Evolutionary conservation across 1,140 invertebrate genomes (phyloP), one percentile per base, ranked within the genome.

Genomic region (Brachystomella parvula): DNA sequence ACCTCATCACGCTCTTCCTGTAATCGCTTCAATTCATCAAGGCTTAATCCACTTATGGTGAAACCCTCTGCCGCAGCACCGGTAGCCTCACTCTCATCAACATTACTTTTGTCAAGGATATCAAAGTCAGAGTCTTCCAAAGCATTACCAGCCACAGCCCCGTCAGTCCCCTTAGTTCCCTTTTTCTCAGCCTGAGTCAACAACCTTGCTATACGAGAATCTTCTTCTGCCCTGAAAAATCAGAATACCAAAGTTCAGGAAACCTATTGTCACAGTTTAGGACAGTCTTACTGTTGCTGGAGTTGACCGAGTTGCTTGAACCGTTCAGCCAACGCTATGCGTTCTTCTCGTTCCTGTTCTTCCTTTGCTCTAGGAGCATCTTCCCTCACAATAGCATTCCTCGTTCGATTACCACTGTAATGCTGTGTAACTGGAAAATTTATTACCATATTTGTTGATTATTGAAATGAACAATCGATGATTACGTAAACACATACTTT

Each of bases 371-470:
- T 83, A 1, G 91, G 91, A 69, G 92, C 85, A 78, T 96, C 94
- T 76, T 93, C 87, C 26, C 94, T 81, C 0, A 95, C 89, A 63
- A 90, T 85, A 15, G 89, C 89, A 80, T 94, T 94, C 44, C 92
- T 83, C 64, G 83, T 85, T 71, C 90, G 86, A 79, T 96, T 96
- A 60, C 88, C 85, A 61, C 86, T 87, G 75, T 92, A 90, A 81
- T 88, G 92, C 77, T 85, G 85, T 75, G 84, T 85, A 76, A 89
- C 88, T 90, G 75, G 65, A 70, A 62, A 74, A 76, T 15, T 2
- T 47, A 64, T 64, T 64, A 64, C 21, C 53, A 24, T 6, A 17
- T 17, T 28, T 60, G 58, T 21, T 6, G 30, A 44, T 12, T 44
- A 44, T 44, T 9, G n/a, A 44, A 44, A 53, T 53, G 28, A 60